Base-by-base conservation (phyloP, 2,888 invertebrate species). In the Spisula subtruncata region DNA sequence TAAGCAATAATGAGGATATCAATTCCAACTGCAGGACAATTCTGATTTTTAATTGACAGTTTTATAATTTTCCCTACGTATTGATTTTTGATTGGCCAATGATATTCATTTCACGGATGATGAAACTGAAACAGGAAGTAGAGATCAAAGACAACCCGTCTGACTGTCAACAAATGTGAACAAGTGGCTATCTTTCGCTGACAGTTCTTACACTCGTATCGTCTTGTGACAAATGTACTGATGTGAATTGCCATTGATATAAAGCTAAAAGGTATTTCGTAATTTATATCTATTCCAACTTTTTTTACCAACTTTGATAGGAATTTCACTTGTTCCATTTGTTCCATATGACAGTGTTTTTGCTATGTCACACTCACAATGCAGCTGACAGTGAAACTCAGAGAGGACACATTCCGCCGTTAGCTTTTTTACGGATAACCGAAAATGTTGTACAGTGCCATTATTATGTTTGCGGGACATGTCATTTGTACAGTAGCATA, bases 91-190 rank as follows among this genome's bases (percentile, higher is more conserved):
- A 90, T 90, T 90, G 88, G 90, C 60, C 66, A 66, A 16, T n/a
- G 35, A 29, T 41, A 71, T 90, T 90, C 79, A 75, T 56, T 86
- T 66, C 88, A 41, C 18, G 16, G 35, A 16, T 81, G 60, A 83
- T 75, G 84, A 86, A 88, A 56, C 81, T 81, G 86, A 86, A 88
- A 56, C 84, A 82, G 83, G 83, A 87, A 84, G 89, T 79, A 81
- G 75, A 81, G 75, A 86, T 41, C 41, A 89, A 90, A 83, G n/a
- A 86, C 54, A n/a, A 86, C 60, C 20, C 25, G 46, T 35, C 81
- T 51, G 48, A 81, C 48, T 75, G 75, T 75, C 75, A 75, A 75
- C 75, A 75, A 75, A 35, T 75, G 18, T 75, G 32, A 75, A 75
- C 32, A 35, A 35, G 75, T 71, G 71, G 4, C 25, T n/a, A n/a